These are phyloP conservation scores for Melanotaenia maccullochi DNA, from an alignment of 2,797 vertebrate species.

Conservation along the genomic window DNA sequence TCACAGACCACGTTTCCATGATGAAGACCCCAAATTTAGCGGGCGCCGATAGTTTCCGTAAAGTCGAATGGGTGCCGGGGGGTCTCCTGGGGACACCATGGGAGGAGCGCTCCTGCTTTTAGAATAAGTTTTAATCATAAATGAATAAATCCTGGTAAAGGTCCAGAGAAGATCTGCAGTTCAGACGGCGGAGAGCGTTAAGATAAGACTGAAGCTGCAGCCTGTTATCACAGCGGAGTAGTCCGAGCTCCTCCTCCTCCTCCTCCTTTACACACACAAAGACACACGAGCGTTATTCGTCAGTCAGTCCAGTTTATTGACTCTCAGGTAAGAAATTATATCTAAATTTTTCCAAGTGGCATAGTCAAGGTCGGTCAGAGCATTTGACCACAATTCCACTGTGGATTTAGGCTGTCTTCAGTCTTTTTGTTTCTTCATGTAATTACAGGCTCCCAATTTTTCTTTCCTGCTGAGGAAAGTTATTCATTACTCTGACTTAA, in stretches of 20 bases:
- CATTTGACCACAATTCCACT: neutral
- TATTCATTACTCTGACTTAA: conserved; percentile 1
- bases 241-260: conserved; percentile 77
- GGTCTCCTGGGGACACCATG: conserved; percentile 79
- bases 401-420: neutral
- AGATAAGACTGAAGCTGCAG: conserved; percentile 68
- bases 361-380: neutral
- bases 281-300: conserved; percentile 7
- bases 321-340: neutral
- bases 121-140: conserved; percentile 36
- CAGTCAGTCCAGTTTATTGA: no score
- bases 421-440: neutral
- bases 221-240: conserved; percentile 73
- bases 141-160: conserved; percentile 48
- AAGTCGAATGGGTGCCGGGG: conserved; percentile 60
- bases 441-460: neutral
- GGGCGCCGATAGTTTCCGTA: conserved; percentile 62
- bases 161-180: conserved; percentile 52
- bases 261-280: conserved; percentile 4
- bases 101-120: conserved; percentile 47
- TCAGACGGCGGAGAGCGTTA: conserved; percentile 64
- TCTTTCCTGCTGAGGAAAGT: neutral
- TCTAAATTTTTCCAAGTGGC: neutral
- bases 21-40: conserved; percentile 57
- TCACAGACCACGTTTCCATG: conserved; percentile 82